These are phyloP conservation scores for Troglohyphantes excavatus DNA, from an alignment of 2,888 invertebrate genomes.

Conservation along the genomic window DNA sequence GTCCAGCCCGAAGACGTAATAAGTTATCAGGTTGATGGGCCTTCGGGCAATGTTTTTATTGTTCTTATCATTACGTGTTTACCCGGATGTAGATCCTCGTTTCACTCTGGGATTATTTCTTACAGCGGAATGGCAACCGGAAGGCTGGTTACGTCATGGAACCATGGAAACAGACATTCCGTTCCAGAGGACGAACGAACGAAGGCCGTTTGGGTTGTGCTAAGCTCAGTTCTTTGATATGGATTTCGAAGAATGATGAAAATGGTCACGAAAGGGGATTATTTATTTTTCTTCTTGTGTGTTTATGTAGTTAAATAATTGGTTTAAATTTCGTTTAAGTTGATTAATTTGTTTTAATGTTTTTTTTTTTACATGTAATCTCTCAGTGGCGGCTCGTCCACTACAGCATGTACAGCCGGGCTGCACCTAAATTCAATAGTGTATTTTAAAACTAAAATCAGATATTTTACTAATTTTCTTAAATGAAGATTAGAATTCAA, in stretches of 20 bases:
- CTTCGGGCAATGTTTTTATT: constrained; percentile 22
- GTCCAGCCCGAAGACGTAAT: background rate
- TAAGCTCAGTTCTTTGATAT: background rate
- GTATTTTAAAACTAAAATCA: too few species aligned
- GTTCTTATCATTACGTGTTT: constrained; percentile 39
- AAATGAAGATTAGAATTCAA: too few species aligned
- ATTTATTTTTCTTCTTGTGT: too few species aligned
- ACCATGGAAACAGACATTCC: constrained; percentile 14
- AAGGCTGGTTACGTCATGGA: background rate
- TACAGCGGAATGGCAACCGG: constrained; percentile 32
- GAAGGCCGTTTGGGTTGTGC: background rate
- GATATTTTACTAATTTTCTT: too few species aligned
- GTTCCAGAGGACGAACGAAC: background rate
- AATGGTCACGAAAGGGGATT: too few species aligned
- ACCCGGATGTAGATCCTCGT: constrained; percentile 40
- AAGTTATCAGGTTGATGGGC: constrained; percentile 13
- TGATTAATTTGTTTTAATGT: too few species aligned
- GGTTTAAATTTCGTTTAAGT: too few species aligned
- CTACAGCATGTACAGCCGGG: too few species aligned
- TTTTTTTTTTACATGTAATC: too few species aligned
- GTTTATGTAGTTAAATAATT: too few species aligned
- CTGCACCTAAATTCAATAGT: too few species aligned
- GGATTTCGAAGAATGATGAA: background rate
- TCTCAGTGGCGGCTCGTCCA: too few species aligned
- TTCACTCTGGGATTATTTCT: constrained; percentile 38